phyloP scores from a whole-genome alignment of 1,140 invertebrate genomes.

The Mactra quadrangularis region DNA sequence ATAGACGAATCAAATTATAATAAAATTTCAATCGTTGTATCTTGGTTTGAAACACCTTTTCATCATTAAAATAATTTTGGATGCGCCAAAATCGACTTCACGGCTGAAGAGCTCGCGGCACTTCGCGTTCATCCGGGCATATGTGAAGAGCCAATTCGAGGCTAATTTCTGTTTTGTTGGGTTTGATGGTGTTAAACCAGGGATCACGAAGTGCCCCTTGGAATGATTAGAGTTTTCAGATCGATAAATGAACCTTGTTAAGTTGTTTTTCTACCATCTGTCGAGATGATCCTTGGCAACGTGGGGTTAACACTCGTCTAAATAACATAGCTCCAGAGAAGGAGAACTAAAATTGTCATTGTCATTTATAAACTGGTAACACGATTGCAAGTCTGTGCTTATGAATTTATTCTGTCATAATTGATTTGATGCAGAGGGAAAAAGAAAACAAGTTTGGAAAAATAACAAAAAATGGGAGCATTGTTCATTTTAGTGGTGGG shows the following conservation, averaged over 20 bases:
- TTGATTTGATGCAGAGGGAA: too few relatives aligned
- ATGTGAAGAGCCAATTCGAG: conserved; percentile 51
- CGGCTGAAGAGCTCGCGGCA: conserved; percentile 7
- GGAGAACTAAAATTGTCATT: too few relatives aligned
- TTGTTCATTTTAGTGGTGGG: too few relatives aligned
- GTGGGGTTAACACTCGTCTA: not conserved
- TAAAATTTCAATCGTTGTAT: conserved; percentile 20
- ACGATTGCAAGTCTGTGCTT: too few relatives aligned
- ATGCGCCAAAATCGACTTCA: conserved; percentile 1
- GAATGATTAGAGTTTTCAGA: conserved; percentile 45
- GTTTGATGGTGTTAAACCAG: conserved; percentile 48
- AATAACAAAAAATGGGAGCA: too few relatives aligned
- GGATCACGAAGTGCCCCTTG: conserved; percentile 41
- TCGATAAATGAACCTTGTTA: conserved; percentile 61
- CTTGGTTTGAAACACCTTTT: conserved; percentile 4
- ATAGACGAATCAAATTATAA: conserved; percentile 16
- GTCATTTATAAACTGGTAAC: too few relatives aligned
- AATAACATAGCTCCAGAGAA: too few relatives aligned
- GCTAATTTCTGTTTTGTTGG: conserved; percentile 61
- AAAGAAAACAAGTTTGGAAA: too few relatives aligned
- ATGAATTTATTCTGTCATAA: too few relatives aligned
- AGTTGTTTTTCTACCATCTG: conserved; percentile 61
- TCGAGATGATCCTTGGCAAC: not conserved
- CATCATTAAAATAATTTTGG: not conserved
- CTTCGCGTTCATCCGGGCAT: conserved; percentile 38